Conservation (phyloP, 1,140 invertebrate species). For the Drosophila triauraria region DNA sequence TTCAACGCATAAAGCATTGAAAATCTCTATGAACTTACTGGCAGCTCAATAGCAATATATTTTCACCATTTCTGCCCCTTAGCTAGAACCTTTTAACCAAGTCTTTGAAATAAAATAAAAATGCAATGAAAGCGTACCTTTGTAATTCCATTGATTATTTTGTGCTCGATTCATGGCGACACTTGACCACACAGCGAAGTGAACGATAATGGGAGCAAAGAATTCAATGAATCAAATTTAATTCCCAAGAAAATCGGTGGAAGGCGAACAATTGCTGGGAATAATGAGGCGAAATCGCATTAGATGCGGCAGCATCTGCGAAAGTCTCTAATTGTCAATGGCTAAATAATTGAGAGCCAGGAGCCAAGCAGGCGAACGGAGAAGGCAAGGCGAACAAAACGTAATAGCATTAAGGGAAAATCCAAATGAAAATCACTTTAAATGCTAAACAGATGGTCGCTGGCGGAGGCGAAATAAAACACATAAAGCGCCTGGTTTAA, state of each 20-base stretch:
- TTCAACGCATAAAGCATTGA: too few species aligned
- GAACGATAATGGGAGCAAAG: constrained; percentile 17
- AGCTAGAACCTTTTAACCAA: neutral
- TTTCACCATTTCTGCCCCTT: neutral
- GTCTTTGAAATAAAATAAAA: neutral
- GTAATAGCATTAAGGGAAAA: constrained; percentile 64
- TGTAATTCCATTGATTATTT: neutral
- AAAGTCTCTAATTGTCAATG: constrained; percentile 73
- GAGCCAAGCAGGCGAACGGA: constrained; percentile 13
- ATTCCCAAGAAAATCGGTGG: constrained; percentile 39
- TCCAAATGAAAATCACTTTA: constrained; percentile 68
- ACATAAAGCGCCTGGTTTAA: constrained; percentile 49
- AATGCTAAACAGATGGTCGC: constrained; percentile 60
- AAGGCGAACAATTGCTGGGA: constrained; percentile 42
- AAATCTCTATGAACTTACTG: too few species aligned
- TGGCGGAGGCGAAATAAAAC: constrained; percentile 38
- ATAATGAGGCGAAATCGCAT: constrained; percentile 55
- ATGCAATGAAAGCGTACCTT: neutral
- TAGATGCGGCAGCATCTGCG: constrained; percentile 37
- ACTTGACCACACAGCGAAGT: constrained; percentile 17
- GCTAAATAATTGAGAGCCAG: constrained; percentile 67
- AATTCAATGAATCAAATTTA: constrained; percentile 41
- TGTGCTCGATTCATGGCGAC: constrained; percentile 3
- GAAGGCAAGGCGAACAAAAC: constrained; percentile 12
- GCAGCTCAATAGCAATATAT: too few species aligned